Evolutionary conservation across 2,888 invertebrate genomes (phyloP).

Genomic region (Tanytarsus gracilentus): DNA sequence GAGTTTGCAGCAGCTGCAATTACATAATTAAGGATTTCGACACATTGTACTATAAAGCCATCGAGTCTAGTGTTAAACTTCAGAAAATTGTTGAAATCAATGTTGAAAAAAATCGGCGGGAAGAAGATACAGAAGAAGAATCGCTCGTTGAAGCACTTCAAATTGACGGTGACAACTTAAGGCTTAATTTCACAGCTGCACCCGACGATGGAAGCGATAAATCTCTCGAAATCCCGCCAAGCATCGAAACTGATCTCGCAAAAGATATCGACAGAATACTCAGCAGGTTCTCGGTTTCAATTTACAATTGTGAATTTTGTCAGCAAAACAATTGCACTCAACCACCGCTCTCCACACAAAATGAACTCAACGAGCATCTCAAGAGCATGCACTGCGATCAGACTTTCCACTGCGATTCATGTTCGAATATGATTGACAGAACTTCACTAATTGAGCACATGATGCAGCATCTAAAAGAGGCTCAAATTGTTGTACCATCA

Average conservation of each 20-base stretch:
- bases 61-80: background rate
- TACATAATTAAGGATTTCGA: constrained; percentile 4
- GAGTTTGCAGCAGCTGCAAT: too few species aligned
- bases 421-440: constrained; percentile 40
- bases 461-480: constrained; percentile 39
- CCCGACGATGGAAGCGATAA: constrained; percentile 20
- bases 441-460: constrained; percentile 42
- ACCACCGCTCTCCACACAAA: constrained; percentile 15
- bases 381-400: constrained; percentile 37
- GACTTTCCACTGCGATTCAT: constrained; percentile 44
- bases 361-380: constrained; percentile 36
- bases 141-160: background rate
- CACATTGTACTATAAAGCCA: background rate
- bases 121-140: background rate
- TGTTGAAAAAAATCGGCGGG: background rate
- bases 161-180: constrained; percentile 10
- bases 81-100: background rate
- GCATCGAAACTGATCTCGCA: constrained; percentile 13
- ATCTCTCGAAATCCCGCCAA: background rate
- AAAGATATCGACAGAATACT: constrained; percentile 17
- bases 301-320: constrained; percentile 18
- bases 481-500: background rate
- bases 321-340: constrained; percentile 7
- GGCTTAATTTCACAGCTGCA: constrained; percentile 1
- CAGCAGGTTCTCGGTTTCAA: constrained; percentile 8